A percentile compares a stretch with the other conserved stretches of the same genome.
phyloP scores from a whole-genome alignment of 2,113 vertebrate species.

The Ginglymostoma cirratum region DNA sequence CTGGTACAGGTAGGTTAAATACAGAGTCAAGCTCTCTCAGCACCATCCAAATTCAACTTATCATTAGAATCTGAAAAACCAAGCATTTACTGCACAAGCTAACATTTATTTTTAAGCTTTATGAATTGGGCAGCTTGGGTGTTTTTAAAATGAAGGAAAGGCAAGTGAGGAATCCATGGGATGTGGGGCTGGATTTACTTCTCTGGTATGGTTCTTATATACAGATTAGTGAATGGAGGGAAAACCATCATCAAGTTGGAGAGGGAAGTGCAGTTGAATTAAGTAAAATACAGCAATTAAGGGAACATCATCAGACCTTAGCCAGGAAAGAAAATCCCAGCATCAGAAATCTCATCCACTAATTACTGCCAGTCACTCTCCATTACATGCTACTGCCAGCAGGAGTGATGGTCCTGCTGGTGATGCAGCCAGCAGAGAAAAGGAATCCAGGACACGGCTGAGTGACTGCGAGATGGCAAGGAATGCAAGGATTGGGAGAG shows the following conservation, averaged over 20 bases:
- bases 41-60: not conserved
- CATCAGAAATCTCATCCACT: not conserved
- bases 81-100: not conserved
- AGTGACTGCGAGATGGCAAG: not conserved
- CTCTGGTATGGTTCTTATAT: not conserved
- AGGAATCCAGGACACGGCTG: not conserved
- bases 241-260: no score
- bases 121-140: not conserved
- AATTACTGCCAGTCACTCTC: not conserved
- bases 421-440: not conserved
- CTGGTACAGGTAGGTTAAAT: no score
- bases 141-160: not conserved
- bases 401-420: not conserved
- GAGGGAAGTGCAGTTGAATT: no score
- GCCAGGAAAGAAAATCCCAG: not conserved
- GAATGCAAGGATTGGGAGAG: no score
- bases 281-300: no score
- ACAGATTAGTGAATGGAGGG: not conserved
- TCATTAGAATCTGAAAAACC: not conserved
- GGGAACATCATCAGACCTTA: no score
- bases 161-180: not conserved
- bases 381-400: not conserved
- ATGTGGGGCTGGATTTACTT: not conserved
- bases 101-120: not conserved
- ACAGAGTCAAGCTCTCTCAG: no score